These are phyloP conservation scores for Bedellia somnulentella DNA, from an alignment of 2,888 invertebrate genomes.

Conservation along the genomic window DNA sequence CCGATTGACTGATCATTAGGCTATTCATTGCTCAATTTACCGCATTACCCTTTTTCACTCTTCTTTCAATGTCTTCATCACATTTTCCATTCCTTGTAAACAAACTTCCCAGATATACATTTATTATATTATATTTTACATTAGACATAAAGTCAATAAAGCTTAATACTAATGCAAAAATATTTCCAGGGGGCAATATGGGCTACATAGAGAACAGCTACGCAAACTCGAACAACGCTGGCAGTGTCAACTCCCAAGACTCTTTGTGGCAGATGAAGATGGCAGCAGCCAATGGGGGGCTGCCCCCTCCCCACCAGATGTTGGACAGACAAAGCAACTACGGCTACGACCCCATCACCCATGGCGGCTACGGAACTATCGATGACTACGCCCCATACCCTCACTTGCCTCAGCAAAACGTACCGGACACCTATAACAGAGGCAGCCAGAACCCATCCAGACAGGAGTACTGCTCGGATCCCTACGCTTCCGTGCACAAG, in stretches of 20 bases:
- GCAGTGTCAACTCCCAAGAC: conserved; percentile 92
- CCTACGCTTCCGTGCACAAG: conserved; percentile 87
- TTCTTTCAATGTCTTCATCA: no score
- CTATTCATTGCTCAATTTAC: no score
- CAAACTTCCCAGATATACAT: no score
- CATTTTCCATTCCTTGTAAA: no score
- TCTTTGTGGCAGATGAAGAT: conserved; percentile 94
- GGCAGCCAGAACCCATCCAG: conserved; percentile 76
- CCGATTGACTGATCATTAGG: no score
- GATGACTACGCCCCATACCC: conserved; percentile 87
- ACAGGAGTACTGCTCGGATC: conserved; percentile 86
- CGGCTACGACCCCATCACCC: conserved; percentile 74
- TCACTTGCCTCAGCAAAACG: conserved; percentile 67
- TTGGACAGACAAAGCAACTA: conserved; percentile 70
- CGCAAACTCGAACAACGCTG: conserved; percentile 92
- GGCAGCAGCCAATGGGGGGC: conserved; percentile 74
- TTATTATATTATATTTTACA: no score
- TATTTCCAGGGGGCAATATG: conserved; percentile 76
- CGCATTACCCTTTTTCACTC: no score
- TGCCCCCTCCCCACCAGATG: conserved; percentile 59
- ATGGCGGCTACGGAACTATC: conserved; percentile 80
- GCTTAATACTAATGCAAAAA: neutral
- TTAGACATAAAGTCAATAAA: neutral
- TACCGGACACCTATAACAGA: conserved; percentile 70
- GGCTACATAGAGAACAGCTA: conserved; percentile 91